phyloP scores from a whole-genome alignment of 1,140 invertebrate genomes.

The Procambarus virginalis region DNA sequence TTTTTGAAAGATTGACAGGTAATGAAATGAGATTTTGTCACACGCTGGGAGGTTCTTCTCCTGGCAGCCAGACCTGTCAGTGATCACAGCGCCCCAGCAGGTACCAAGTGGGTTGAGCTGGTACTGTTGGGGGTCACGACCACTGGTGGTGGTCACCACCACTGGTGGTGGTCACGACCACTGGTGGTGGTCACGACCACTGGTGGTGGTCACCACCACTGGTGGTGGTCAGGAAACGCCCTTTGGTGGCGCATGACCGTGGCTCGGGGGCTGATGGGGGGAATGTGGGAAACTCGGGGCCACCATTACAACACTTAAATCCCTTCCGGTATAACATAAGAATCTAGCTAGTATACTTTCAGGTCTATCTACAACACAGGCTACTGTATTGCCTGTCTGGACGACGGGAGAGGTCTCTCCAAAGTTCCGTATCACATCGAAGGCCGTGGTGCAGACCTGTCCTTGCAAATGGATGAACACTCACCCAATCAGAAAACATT shows the following conservation, averaged over 20 bases:
- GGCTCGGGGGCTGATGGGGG: background rate
- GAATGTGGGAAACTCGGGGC: background rate
- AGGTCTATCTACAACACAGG: background rate
- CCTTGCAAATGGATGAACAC: background rate
- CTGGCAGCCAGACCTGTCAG: no score
- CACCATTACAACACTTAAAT: background rate
- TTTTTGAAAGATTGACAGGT: no score
- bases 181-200: background rate
- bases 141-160: background rate
- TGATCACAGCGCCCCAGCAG: background rate
- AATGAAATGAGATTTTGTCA: no score
- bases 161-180: background rate
- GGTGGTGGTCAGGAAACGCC: background rate
- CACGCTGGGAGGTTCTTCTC: no score
- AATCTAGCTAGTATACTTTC: conserved; percentile 3
- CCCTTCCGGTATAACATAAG: conserved; percentile 4
- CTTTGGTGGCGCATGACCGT: background rate
- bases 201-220: background rate
- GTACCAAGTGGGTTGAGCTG: background rate
- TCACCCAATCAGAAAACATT: background rate
- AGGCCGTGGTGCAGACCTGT: background rate
- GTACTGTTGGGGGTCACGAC: background rate
- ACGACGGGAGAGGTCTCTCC: background rate
- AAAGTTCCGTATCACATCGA: background rate
- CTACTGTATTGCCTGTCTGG: background rate